Evolutionary conservation across 1,140 invertebrate genomes (phyloP), one percentile per base, ranked within the genome.

Genomic region (Drosophila mauritiana): DNA sequence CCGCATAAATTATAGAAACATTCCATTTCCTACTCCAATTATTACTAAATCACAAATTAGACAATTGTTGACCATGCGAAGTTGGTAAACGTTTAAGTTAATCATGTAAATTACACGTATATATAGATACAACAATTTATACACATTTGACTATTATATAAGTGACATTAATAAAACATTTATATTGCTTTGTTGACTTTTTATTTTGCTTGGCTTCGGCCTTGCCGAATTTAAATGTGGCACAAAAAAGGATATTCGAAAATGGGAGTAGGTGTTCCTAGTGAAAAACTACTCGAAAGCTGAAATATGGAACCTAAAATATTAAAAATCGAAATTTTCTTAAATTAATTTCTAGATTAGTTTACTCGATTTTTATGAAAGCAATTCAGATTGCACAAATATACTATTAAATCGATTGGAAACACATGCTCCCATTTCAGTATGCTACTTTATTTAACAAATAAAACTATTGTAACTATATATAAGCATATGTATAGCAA

Each of bases 181-280:
- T 34, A 8, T 12, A 64, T 78, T 57, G 78, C 58, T 22, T 20
- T 12, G 34, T 67, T 68, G 17, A 13, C 11, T 39, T 39, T 39
- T 15, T 31, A 25, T 20, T 58, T 69, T 57, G 20, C 20, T 10
- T 69, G 55, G 52, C 20, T 79, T 84, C 76, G 63, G 67, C 63
- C 37, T 78, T 85, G 77, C 63, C 73, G 73, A 65, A 80, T 63
- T 70, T 61, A 74, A 72, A 49, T 52, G 8, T 69, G 84, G 52
- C 31, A n/a, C 61, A 69, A 65, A 40, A 57, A 12, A 46, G 36
- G 22, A 27, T 12, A 36, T 51, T 15, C 40, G 0, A 11, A 31
- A 34, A 15, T 49, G 45, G 20, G 20, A 13, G 36, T 51, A 20
- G 5, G 15, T 45, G 37, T 22, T 13, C 20, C 7, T 48, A 8